Evolutionary conservation across 2,888 invertebrate genomes (phyloP), one percentile per base, ranked within the genome.

Genomic region (Anodontia alba): DNA sequence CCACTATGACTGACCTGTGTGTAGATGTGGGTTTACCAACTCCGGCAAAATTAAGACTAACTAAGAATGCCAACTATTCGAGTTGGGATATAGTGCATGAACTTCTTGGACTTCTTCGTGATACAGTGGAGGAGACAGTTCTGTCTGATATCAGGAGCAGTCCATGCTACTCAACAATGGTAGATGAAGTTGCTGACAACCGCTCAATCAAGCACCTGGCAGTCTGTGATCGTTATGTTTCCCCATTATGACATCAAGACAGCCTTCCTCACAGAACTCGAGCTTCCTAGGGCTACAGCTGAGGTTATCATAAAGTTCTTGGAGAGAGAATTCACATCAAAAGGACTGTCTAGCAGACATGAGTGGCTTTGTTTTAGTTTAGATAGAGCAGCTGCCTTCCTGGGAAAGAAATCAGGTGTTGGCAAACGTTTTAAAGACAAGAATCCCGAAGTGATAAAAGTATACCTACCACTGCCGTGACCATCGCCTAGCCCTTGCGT

Each of bases 381-480:
- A n/a, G 83, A 86, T 49, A 70, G 78, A 23, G 82, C 80, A 31
- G 80, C n/a, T 76, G 81, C 80, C 20, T 81, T 83, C 26, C 12
- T 51, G 29, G 81, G 80, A 12, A 69, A 43, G 36, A 80, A 81
- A 54, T 74, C 33, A 42, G 82, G 85, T 31, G 80, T 80, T 20
- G 71, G 57, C 0, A 85, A 66, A 36, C 33, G 43, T 26, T 46
- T 76, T n/a, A 73, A 70, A 70, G 76, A 80, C 49, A 26, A 36
- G 0, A 80, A 78, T 31, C 80, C 71, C 29, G 2, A 67, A 17
- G 26, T 85, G 1, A 43, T 80, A n/a, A n/a, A n/a, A n/a, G n/a
- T n/a, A n/a, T 15, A 70, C 77, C 10, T 51, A 29, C 17, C 79
- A 81, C 73, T 84, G 81, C 38, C 76, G 73, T 17, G 74, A 80